A percentile compares a stretch with the other conserved stretches of the same genome.
Evolutionary conservation across 2,797 vertebrate genomes (phyloP).

Genomic region (Danio tinwini): DNA sequence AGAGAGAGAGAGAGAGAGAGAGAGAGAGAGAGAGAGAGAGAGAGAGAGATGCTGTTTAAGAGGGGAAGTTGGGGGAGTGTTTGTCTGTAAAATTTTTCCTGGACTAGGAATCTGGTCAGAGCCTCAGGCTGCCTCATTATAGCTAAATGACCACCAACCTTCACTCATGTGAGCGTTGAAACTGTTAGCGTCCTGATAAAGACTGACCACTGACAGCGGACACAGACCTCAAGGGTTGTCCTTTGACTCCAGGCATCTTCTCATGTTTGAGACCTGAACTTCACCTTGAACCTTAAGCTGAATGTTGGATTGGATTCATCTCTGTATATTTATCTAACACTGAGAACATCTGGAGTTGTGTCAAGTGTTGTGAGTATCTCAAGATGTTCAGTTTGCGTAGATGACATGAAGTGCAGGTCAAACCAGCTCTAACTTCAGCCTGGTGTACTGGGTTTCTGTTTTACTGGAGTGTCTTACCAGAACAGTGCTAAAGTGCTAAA

Average conservation of each 20-base stretch:
- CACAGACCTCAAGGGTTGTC: constrained; percentile 3
- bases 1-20: background rate
- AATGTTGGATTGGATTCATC: constrained; percentile 5
- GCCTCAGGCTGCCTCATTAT: constrained; percentile 63
- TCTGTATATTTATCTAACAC: background rate
- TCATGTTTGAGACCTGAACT: constrained; percentile 26
- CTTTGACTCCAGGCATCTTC: background rate
- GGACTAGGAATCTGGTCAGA: constrained; percentile 62
- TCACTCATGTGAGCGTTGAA: constrained; percentile 45
- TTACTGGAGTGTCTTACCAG: background rate
- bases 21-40: constrained; percentile 27
- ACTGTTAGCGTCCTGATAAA: constrained; percentile 42
- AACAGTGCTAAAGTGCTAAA: background rate
- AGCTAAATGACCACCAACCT: constrained; percentile 63
- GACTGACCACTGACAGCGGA: constrained; percentile 39
- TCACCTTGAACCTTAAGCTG: constrained; percentile 33
- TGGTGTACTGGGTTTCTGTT: constrained; percentile 52
- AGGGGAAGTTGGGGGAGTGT: constrained; percentile 47
- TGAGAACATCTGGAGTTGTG: constrained; percentile 22
- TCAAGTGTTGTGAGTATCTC: constrained; percentile 36
- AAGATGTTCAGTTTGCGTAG: background rate
- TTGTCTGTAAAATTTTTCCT: constrained; percentile 57
- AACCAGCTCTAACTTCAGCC: constrained; percentile 56
- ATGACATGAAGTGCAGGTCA: constrained; percentile 6
- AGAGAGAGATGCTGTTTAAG: constrained; percentile 19